These are phyloP conservation scores for Porites divaricata DNA, from an alignment of 92 coral and sea anemone genomes.

Conservation along the genomic window DNA sequence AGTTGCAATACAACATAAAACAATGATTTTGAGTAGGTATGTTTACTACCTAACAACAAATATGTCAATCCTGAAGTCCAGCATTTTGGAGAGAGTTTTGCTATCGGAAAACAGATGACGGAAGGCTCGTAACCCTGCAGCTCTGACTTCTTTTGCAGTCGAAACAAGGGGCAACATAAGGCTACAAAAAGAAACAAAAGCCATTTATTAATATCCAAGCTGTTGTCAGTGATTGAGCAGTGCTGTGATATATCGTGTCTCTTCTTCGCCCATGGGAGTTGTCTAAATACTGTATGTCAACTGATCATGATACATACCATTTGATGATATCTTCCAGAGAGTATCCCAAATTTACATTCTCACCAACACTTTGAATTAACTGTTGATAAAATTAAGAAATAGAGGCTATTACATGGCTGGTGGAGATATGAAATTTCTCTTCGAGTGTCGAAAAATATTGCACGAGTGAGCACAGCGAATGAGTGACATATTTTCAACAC, in stretches of 20 bases:
- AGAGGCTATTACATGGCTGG: neutral
- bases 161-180: constrained; percentile 78
- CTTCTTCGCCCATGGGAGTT: too few species aligned
- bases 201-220: too few species aligned
- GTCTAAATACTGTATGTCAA: too few species aligned
- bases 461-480: too few species aligned
- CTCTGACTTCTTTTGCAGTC: constrained; percentile 89
- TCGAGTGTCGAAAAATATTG: too few species aligned
- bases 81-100: constrained; percentile 75
- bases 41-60: constrained; percentile 84
- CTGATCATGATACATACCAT: constrained; percentile 44
- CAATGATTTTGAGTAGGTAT: too few species aligned
- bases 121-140: constrained; percentile 91
- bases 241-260: too few species aligned
- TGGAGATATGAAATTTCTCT: too few species aligned
- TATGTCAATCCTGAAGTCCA: constrained; percentile 87
- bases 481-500: too few species aligned
- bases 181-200: constrained; percentile 42
- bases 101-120: constrained; percentile 93
- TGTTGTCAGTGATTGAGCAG: too few species aligned
- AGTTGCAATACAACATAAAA: too few species aligned
- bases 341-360: constrained; percentile 82
- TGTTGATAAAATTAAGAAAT: constrained; percentile 20
- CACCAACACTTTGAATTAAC: constrained; percentile 90
- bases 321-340: constrained; percentile 87